A percentile compares a stretch with the other conserved stretches of the same genome.
Conservation (phyloP, 2,888 invertebrate genomes). For the Sceliomorpha sp. region DNA sequence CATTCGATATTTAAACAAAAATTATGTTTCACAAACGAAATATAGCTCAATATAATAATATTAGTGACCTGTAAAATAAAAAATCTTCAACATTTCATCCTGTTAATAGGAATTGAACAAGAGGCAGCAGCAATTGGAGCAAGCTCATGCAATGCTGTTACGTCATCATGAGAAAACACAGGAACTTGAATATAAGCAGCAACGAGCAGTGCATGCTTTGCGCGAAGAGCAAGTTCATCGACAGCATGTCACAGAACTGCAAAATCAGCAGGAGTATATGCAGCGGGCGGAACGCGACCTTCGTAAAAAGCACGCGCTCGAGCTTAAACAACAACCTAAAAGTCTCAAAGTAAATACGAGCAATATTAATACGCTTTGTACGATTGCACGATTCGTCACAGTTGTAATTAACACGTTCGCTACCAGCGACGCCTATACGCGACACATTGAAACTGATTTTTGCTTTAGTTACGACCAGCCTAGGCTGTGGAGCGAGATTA, state of each 20-base stretch:
- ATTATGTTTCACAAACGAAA: too few relatives aligned
- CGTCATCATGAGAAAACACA: conserved; percentile 98
- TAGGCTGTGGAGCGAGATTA: too few relatives aligned
- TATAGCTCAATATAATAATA: too few relatives aligned
- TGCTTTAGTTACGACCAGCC: too few relatives aligned
- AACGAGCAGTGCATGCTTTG: conserved; percentile 95
- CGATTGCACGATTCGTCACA: too few relatives aligned
- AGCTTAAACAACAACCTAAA: conserved; percentile 99
- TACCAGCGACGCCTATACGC: too few relatives aligned
- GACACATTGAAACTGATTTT: too few relatives aligned
- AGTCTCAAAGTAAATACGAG: conserved; percentile 91
- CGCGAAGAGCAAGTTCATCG: conserved; percentile 92
- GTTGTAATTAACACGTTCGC: background rate
- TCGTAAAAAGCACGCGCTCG: conserved; percentile 96
- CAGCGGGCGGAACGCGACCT: conserved; percentile 95
- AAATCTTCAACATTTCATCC: too few relatives aligned
- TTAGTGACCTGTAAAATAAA: too few relatives aligned
- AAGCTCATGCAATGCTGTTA: conserved; percentile 95
- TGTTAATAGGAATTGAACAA: conserved; percentile 95
- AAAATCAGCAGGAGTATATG: conserved; percentile 98
- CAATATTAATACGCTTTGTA: conserved; percentile 1
- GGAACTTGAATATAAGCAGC: conserved; percentile 96
- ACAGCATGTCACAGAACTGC: conserved; percentile 96
- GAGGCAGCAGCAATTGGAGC: conserved; percentile 96
- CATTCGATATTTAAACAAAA: background rate